phyloP scores from a whole-genome alignment of 1,140 invertebrate species.

The Archivesica marissinica region DNA sequence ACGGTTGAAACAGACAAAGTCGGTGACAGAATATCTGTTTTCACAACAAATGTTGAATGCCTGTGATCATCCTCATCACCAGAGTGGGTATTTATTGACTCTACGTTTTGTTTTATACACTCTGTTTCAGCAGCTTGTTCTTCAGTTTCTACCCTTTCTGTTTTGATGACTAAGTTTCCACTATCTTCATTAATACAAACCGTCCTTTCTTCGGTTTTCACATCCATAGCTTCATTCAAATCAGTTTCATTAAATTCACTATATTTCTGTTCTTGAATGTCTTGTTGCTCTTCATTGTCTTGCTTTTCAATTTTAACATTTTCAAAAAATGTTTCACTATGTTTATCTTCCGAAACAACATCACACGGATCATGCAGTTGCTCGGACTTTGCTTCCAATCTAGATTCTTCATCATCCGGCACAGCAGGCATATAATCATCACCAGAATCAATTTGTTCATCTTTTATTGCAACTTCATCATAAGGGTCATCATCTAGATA shows the following conservation, averaged over 20 bases:
- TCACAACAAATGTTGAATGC: constrained; percentile 35
- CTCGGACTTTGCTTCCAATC: too few species aligned
- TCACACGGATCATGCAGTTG: background rate
- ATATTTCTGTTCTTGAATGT: background rate
- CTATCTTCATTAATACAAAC: background rate
- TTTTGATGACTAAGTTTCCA: background rate
- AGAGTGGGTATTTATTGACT: background rate
- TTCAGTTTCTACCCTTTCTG: background rate
- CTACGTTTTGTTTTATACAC: background rate
- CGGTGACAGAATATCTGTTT: constrained; percentile 19
- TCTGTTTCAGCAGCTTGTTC: background rate
- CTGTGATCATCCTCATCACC: background rate
- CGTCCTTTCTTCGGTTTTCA: background rate
- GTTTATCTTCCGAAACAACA: background rate
- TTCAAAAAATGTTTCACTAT: background rate
- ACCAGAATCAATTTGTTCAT: background rate
- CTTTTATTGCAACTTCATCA: too few species aligned
- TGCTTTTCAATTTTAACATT: background rate
- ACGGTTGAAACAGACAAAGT: constrained; percentile 22
- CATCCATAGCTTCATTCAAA: background rate
- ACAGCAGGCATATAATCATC: too few species aligned
- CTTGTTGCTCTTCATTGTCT: background rate
- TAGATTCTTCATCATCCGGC: background rate
- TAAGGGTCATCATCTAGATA: background rate
- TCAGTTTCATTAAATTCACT: background rate